phyloP scores from a whole-genome alignment of 2,888 invertebrate genomes.

The Malthinus flaveolus region DNA sequence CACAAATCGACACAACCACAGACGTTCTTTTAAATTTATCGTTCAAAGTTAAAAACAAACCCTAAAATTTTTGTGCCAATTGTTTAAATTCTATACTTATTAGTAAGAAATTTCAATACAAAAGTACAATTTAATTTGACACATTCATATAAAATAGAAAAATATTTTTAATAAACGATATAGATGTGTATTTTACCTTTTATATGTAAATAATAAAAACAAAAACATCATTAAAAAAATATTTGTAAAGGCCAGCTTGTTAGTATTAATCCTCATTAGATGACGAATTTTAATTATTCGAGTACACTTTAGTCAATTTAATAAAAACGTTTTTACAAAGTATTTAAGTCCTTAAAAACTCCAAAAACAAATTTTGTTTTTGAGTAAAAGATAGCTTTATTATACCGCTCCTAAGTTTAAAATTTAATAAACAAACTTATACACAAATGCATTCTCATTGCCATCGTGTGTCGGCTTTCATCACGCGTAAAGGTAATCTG shows the following conservation, averaged over 20 bases:
- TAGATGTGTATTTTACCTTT: constrained; percentile 34
- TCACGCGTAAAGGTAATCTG: too few relatives aligned
- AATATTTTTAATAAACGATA: constrained; percentile 36
- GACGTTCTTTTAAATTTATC: constrained; percentile 51
- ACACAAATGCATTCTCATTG: too few relatives aligned
- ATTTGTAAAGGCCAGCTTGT: neutral
- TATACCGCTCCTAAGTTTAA: too few relatives aligned
- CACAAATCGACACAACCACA: constrained; percentile 48
- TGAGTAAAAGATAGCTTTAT: too few relatives aligned
- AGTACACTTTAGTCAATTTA: too few relatives aligned
- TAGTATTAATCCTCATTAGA: neutral
- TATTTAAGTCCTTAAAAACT: too few relatives aligned
- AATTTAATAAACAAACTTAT: too few relatives aligned
- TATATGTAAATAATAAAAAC: constrained; percentile 32
- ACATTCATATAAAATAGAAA: constrained; percentile 40
- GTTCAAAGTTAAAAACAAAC: constrained; percentile 47
- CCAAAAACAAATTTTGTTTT: too few relatives aligned
- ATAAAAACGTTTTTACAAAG: too few relatives aligned
- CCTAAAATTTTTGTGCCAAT: constrained; percentile 35
- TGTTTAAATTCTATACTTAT: constrained; percentile 8
- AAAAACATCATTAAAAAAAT: too few relatives aligned
- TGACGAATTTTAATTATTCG: too few relatives aligned
- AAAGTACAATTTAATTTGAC: constrained; percentile 48
- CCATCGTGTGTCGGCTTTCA: too few relatives aligned
- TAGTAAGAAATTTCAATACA: constrained; percentile 39